These are phyloP conservation scores for Carlito syrichta DNA, from an alignment of 2,113 vertebrate genomes.

Conservation along the genomic window DNA sequence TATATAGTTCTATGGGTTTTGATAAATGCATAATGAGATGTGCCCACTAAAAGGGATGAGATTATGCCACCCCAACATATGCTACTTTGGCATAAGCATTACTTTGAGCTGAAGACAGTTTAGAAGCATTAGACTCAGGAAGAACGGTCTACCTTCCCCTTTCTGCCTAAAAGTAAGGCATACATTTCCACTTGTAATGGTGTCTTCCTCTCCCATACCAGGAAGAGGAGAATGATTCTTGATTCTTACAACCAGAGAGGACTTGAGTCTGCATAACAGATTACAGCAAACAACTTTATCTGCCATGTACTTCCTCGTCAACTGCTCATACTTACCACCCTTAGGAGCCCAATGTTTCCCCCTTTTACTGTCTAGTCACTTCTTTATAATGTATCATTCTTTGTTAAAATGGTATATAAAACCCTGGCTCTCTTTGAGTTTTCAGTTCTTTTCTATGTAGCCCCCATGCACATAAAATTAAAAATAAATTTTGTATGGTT, in stretches of 20 bases:
- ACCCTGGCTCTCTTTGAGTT: neutral
- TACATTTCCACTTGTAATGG: neutral
- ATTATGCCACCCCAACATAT: too few species aligned
- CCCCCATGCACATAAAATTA: neutral
- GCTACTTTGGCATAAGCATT: neutral
- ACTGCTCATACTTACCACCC: too few species aligned
- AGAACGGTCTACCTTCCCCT: neutral
- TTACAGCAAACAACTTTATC: neutral
- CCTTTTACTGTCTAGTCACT: neutral
- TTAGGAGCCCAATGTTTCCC: neutral
- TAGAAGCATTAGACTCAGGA: neutral
- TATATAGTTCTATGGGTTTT: neutral
- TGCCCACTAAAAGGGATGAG: neutral
- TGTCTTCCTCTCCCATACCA: neutral
- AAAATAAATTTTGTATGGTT: neutral
- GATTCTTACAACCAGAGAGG: neutral
- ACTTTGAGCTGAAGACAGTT: neutral
- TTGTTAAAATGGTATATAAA: neutral
- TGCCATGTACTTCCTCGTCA: too few species aligned
- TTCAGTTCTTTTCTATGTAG: neutral
- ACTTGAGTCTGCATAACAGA: neutral
- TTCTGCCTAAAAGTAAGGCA: neutral
- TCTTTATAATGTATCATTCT: neutral
- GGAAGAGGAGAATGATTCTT: neutral
- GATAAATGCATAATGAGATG: neutral